Evolutionary conservation across 2,888 invertebrate species (phyloP), one percentile per base, ranked within the genome.

Genomic region (Drosophila acutilabella): DNA sequence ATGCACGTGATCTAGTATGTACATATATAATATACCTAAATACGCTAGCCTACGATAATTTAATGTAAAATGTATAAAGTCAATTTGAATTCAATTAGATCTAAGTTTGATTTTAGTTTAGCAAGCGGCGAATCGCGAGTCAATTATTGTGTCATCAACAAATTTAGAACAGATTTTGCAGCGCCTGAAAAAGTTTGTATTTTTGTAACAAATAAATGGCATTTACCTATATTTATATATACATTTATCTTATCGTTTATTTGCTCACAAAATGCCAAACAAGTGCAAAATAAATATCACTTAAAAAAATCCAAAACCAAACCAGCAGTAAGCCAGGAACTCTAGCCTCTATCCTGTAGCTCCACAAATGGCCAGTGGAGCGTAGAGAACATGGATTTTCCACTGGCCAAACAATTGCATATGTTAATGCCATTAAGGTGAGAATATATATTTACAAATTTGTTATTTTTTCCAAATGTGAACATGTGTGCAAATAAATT

Each of bases 401-500:
- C 71, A 67, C 57, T 69, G 67, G 45, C 58, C 74, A 68, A 83
- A 81, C 74, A 87, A 72, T 74, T 84, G 70, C 88, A 88, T 81
- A 89, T 85, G 88, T 50, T 69, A 61, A 53, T 56, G 54, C 69
- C 59, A 64, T 77, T 73, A 71, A 70, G 16, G 67, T 75, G 80
- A 74, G 85, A 69, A 66, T 60, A 74, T 74, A 66, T 62, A 74
- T 71, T 30, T 62, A 18, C 61, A 38, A 48, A 57, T 73, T 67
- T 74, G 74, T 71, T 58, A 69, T 8, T 4, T 44, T 48, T 72
- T 62, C 60, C 54, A 58, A 89, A 87, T 89, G 79, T 74, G 84
- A 88, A 78, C 88, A 89, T 90, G 85, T 89, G 88, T 82, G 89
- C 85, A 88, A 90, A 90, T 88, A 90, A 80, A 60, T 89, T 79